Conservation (phyloP, 2,888 invertebrate species). For the Caenorhabditis angaria region DNA sequence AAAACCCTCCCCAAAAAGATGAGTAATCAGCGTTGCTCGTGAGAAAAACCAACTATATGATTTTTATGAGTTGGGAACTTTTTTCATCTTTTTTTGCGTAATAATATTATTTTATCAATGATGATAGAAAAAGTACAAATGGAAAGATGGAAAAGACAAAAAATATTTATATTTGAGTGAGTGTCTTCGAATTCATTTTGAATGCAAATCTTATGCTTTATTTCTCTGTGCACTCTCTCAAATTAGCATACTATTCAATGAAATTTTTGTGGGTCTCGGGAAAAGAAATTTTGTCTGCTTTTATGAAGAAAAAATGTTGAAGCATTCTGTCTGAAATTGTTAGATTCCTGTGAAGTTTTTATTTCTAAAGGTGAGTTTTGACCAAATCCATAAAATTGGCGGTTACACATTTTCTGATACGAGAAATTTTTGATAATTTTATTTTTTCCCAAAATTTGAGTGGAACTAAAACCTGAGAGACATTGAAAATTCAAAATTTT, state of each 20-base stretch:
- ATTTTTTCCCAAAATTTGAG: no score
- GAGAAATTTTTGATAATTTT: no score
- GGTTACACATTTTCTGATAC: no score
- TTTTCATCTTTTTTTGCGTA: neutral
- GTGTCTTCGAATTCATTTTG: neutral
- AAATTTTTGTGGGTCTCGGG: neutral
- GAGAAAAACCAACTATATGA: neutral
- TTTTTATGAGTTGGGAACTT: slow-evolving; percentile 2
- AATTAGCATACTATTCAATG: slow-evolving; percentile 2
- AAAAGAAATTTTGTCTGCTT: no score
- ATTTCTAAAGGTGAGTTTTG: no score
- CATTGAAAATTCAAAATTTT: no score
- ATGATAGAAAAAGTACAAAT: neutral
- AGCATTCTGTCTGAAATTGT: neutral
- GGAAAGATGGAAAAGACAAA: no score
- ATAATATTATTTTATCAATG: neutral
- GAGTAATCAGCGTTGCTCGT: neutral
- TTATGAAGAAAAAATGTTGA: neutral
- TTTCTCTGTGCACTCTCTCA: neutral
- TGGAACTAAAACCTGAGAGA: no score
- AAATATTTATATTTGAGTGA: no score
- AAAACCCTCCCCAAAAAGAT: neutral
- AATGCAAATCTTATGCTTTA: neutral
- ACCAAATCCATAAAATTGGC: no score
- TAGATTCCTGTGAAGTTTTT: no score